Conservation (phyloP, 2,113 vertebrate species). For the Clupea harengus region DNA sequence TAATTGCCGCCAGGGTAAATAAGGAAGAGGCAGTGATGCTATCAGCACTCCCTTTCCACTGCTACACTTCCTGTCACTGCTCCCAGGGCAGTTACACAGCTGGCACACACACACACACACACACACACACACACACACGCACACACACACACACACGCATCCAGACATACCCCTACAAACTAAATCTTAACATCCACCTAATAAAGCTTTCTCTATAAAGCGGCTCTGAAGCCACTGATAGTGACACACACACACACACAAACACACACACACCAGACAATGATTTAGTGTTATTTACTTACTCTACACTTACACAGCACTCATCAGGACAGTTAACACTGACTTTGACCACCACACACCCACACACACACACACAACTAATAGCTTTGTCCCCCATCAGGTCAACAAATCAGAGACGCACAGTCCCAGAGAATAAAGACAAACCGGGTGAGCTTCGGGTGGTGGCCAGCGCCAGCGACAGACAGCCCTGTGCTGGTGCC, state of each 20-base stretch:
- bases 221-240: not conserved
- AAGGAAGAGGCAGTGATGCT: constrained; percentile 49
- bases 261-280: not conserved
- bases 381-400: no score
- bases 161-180: not conserved
- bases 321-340: no score
- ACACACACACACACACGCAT: not conserved
- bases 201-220: no score
- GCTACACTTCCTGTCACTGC: constrained; percentile 23
- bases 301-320: no score
- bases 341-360: no score
- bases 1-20: constrained; percentile 46
- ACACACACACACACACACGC: not conserved
- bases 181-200: not conserved
- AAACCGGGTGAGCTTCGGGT: no score
- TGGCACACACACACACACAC: not conserved
- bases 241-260: not conserved
- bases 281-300: no score
- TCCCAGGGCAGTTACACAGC: constrained; percentile 26
- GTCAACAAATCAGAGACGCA: no score
- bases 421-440: no score
- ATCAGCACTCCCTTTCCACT: constrained; percentile 48
- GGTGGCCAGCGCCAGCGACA: no score
- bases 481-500: no score
- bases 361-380: no score